Conservation (phyloP, 2,797 vertebrate species). For the Ciconia nigra region DNA sequence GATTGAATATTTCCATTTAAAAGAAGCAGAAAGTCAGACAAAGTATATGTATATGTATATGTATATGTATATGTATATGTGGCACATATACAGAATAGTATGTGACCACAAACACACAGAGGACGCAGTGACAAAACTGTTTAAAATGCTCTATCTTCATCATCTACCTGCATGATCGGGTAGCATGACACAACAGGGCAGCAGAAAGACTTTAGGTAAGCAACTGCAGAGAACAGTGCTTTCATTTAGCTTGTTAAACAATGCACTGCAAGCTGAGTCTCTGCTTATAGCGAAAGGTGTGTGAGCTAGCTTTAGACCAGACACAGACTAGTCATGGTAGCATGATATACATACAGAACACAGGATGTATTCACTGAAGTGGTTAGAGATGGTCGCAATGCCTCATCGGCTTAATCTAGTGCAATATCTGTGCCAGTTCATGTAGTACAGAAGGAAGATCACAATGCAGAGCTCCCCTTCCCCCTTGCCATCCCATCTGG, state of each 20-base stretch:
- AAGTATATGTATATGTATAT: rapidly evolving
- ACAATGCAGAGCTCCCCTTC: not conserved
- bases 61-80: too few relatives aligned
- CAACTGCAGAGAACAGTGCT: not conserved
- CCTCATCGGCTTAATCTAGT: too few relatives aligned
- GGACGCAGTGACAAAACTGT: not conserved
- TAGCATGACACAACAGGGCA: not conserved
- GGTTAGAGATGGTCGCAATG: not conserved
- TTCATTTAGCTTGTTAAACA: not conserved
- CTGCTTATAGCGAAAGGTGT: not conserved
- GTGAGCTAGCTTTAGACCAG: not conserved
- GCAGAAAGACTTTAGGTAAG: not conserved
- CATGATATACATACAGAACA: rapidly evolving
- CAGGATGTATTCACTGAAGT: not conserved
- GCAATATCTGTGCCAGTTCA: not conserved
- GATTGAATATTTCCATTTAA: not conserved
- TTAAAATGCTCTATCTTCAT: not conserved
- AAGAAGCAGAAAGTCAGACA: not conserved
- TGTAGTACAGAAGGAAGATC: not conserved
- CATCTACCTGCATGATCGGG: not conserved
- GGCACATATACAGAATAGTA: not conserved
- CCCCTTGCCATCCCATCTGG: not conserved
- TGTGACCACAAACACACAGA: not conserved
- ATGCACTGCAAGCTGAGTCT: not conserved
- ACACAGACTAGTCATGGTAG: not conserved